Percentiles rank a stretch among this genome's conserved stretches.
Conservation (phyloP, 2,888 invertebrate species). For the Dinocampus coccinellae region DNA sequence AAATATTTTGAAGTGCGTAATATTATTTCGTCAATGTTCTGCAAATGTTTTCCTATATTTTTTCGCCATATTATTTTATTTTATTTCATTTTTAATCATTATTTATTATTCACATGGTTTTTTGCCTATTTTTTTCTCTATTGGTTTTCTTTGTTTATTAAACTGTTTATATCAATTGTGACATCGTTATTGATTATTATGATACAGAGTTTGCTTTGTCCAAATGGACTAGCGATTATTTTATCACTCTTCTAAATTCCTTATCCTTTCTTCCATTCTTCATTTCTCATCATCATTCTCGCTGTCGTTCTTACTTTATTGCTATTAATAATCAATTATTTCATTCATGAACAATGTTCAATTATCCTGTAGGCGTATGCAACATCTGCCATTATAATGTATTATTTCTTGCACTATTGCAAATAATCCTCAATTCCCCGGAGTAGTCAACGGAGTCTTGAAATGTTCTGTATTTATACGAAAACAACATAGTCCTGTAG, state of each 20-base stretch:
- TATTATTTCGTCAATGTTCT: conserved; percentile 45
- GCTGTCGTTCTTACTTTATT: conserved; percentile 25
- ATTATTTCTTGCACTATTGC: background rate
- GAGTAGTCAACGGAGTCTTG: conserved; percentile 25
- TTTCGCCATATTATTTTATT: conserved; percentile 26
- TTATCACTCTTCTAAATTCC: conserved; percentile 47
- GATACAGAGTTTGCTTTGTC: conserved; percentile 48
- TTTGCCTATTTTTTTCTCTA: conserved; percentile 30
- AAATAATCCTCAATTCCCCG: background rate
- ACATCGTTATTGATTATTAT: conserved; percentile 41
- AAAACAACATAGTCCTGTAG: background rate
- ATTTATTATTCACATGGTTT: conserved; percentile 21
- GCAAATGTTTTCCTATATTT: conserved; percentile 39
- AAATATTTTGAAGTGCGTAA: conserved; percentile 45
- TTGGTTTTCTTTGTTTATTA: background rate
- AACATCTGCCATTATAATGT: background rate
- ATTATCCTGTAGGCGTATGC: background rate
- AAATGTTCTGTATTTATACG: background rate
- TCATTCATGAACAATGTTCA: background rate
- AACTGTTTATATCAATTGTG: conserved; percentile 7
- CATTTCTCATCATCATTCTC: conserved; percentile 34
- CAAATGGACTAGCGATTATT: conserved; percentile 59
- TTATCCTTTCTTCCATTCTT: conserved; percentile 27
- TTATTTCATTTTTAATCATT: conserved; percentile 8
- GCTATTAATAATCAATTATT: conserved; percentile 8